phyloP scores from a whole-genome alignment of 2,797 vertebrate species.

The Leucoraja ocellata region DNA sequence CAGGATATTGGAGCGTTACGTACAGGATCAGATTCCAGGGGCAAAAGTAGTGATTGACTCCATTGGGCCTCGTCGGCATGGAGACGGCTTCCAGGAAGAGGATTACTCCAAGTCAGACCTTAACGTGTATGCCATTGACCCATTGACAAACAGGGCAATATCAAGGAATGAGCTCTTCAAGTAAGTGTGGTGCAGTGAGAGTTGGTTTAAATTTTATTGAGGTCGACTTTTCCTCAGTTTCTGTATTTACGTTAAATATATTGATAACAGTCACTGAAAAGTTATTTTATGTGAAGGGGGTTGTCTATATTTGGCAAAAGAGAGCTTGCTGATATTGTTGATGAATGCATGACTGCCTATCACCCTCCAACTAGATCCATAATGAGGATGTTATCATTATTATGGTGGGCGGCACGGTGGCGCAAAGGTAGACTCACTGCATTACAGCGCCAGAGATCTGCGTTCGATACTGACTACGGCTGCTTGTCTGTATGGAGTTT shows the following conservation, averaged over 20 bases:
- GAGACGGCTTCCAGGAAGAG: slow-evolving; percentile 84
- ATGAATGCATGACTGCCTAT: background rate
- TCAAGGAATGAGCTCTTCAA: slow-evolving; percentile 89
- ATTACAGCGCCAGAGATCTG: no score
- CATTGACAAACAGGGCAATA: slow-evolving; percentile 88
- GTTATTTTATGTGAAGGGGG: background rate
- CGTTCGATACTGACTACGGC: no score
- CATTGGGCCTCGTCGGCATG: slow-evolving; percentile 80
- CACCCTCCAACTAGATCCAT: background rate
- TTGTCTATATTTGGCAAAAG: background rate
- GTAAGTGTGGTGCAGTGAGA: slow-evolving; percentile 62
- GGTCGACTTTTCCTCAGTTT: background rate
- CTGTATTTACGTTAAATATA: background rate
- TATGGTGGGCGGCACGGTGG: no score
- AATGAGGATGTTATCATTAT: background rate
- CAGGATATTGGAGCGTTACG: slow-evolving; percentile 84
- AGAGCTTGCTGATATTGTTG: background rate
- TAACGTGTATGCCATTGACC: slow-evolving; percentile 93
- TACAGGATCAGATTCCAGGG: slow-evolving; percentile 93
- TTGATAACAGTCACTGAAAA: background rate
- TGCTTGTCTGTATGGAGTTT: no score
- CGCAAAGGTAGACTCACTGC: no score
- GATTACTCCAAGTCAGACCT: slow-evolving; percentile 88
- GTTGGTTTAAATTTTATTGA: background rate
- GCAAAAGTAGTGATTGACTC: slow-evolving; percentile 90